Percentiles rank a stretch among this genome's conserved stretches.
These are phyloP conservation scores for Myxocyprinus asiaticus DNA, from an alignment of 2,113 vertebrate genomes.

Conservation along the genomic window DNA sequence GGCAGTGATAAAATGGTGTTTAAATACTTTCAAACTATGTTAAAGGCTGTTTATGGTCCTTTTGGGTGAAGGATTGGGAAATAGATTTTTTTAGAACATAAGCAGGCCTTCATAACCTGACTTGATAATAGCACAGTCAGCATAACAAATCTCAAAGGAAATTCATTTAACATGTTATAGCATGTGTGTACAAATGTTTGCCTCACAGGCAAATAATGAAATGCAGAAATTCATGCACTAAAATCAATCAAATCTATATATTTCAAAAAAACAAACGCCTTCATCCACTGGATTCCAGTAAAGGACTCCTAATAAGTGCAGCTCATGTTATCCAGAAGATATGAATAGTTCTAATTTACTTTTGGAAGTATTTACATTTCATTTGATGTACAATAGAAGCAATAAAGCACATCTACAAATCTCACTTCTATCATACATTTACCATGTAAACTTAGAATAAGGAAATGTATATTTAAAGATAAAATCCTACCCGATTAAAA, in stretches of 20 bases:
- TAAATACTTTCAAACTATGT: not conserved
- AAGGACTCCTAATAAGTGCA: not conserved
- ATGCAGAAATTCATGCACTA: not conserved
- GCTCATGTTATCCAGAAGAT: not conserved
- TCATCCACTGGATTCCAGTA: not conserved
- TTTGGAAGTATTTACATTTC: not conserved
- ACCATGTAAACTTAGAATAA: not conserved
- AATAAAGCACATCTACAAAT: not conserved
- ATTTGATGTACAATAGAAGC: slow-evolving; percentile 2
- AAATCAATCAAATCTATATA: not conserved
- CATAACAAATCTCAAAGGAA: slow-evolving; percentile 12
- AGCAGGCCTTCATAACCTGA: not conserved
- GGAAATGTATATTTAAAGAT: not conserved
- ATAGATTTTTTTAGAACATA: not conserved
- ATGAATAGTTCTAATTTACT: not conserved
- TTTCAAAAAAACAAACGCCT: not conserved
- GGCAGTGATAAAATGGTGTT: not conserved
- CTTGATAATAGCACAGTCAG: slow-evolving; percentile 2
- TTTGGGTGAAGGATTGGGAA: not conserved
- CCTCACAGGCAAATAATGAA: not conserved
- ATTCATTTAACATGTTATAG: slow-evolving; percentile 21
- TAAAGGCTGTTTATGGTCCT: slow-evolving; percentile 4
- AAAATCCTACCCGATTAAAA: slow-evolving; percentile 46
- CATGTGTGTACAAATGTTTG: slow-evolving; percentile 4
- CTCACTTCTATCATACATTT: not conserved